A percentile compares a stretch with the other conserved stretches of the same genome.
Conservation (phyloP, 2,888 invertebrate species). For the Ecliptopera silaceata region DNA sequence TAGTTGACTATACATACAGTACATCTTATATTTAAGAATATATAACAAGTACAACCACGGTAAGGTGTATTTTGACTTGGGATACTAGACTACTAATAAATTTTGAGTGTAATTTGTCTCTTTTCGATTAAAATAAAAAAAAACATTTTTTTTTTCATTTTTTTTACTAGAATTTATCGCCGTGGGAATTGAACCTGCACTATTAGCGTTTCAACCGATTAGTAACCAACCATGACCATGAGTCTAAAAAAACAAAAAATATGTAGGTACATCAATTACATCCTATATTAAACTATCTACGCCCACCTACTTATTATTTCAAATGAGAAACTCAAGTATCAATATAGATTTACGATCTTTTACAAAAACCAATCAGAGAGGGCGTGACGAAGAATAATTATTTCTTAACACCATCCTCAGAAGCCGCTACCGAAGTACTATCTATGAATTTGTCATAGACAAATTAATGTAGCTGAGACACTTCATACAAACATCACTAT, state of each 20-base stretch:
- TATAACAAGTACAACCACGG: no score
- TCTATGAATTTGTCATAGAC: slow-evolving; percentile 41
- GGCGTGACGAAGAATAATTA: slow-evolving; percentile 77
- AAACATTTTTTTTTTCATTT: no score
- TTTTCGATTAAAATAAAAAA: no score
- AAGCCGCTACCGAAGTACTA: slow-evolving; percentile 63
- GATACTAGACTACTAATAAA: no score
- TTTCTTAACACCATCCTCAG: slow-evolving; percentile 78
- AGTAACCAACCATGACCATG: no score
- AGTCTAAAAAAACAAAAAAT: background rate
- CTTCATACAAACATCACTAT: background rate
- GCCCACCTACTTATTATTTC: slow-evolving; percentile 62
- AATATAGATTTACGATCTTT: slow-evolving; percentile 69
- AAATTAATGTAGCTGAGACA: background rate
- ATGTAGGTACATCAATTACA: slow-evolving; percentile 37
- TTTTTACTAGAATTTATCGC: no score
- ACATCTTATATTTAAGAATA: no score
- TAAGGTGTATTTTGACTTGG: no score
- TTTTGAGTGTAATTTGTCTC: no score
- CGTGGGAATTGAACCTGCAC: no score
- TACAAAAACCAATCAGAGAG: slow-evolving; percentile 78
- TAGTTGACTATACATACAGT: no score
- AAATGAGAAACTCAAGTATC: slow-evolving; percentile 62
- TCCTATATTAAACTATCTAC: slow-evolving; percentile 49
- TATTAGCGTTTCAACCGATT: no score